Conservation (phyloP, 2,113 vertebrate genomes). For the Paradoxurus hermaphroditus region DNA sequence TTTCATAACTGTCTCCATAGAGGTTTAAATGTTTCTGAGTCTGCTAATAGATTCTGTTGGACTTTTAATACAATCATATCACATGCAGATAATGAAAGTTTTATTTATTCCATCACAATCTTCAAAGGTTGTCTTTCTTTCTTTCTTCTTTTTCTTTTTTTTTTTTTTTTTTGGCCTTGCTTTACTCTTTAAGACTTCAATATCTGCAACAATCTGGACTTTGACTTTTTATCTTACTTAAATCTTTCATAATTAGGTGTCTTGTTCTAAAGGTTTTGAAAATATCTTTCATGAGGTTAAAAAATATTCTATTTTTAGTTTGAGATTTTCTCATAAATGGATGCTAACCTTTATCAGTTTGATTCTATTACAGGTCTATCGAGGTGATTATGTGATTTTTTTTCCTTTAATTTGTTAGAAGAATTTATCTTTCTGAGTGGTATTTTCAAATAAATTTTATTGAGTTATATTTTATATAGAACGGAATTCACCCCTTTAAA, state of each 20-base stretch:
- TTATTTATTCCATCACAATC: neutral
- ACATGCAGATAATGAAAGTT: neutral
- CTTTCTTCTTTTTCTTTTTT: neutral
- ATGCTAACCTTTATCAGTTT: neutral
- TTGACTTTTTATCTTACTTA: neutral
- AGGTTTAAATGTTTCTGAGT: neutral
- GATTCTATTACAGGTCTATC: neutral
- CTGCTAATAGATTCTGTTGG: neutral
- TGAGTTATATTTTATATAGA: neutral
- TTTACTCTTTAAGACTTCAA: neutral
- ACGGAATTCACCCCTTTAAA: neutral
- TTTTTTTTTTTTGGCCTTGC: neutral
- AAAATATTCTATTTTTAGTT: neutral
- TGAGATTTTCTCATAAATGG: neutral
- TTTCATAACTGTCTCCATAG: neutral
- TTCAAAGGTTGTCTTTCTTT: neutral
- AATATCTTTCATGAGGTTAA: neutral
- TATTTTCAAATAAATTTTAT: neutral
- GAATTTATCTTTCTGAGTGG: neutral
- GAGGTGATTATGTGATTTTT: neutral
- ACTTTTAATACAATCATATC: neutral
- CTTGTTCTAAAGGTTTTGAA: neutral
- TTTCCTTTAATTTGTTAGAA: neutral
- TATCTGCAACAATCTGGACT: neutral
- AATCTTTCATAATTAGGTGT: neutral